Conservation (phyloP, 2,797 vertebrate species). For the Poeciliopsis paucimaculata region DNA sequence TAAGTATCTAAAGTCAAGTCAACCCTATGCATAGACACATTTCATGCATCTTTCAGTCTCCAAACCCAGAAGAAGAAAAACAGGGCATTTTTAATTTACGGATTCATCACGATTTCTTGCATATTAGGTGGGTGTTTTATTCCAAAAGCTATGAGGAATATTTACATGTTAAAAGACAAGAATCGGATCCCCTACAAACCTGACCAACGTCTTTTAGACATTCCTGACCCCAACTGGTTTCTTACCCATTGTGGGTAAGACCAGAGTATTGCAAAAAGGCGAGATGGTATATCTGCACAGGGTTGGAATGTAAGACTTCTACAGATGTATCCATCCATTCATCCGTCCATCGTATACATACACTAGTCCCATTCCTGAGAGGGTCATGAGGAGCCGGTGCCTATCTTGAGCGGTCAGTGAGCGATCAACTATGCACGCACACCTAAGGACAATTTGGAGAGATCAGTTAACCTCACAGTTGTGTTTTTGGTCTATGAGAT, state of each 20-base stretch:
- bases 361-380: too few species aligned
- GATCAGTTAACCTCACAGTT: not conserved
- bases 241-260: not conserved
- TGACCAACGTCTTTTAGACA: not conserved
- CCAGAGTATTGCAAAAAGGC: not conserved
- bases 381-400: too few species aligned
- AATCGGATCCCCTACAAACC: not conserved
- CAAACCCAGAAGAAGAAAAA: not conserved
- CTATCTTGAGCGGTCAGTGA: too few species aligned
- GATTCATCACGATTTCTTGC: not conserved
- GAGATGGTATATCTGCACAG: not conserved
- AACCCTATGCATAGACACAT: not conserved
- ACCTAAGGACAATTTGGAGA: not conserved
- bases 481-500: not conserved
- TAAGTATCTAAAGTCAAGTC: not conserved
- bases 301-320: not conserved
- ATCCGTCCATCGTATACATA: too few species aligned
- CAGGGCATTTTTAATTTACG: not conserved
- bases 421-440: not conserved
- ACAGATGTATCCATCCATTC: too few species aligned
- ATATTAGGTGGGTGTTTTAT: not conserved
- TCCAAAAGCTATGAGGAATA: not conserved
- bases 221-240: not conserved
- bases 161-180: not conserved
- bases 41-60: not conserved